Evolutionary conservation across 37 sponge, comb jelly and placozoan genomes (phyloP).

Genomic region (Ephydatia muelleri): DNA sequence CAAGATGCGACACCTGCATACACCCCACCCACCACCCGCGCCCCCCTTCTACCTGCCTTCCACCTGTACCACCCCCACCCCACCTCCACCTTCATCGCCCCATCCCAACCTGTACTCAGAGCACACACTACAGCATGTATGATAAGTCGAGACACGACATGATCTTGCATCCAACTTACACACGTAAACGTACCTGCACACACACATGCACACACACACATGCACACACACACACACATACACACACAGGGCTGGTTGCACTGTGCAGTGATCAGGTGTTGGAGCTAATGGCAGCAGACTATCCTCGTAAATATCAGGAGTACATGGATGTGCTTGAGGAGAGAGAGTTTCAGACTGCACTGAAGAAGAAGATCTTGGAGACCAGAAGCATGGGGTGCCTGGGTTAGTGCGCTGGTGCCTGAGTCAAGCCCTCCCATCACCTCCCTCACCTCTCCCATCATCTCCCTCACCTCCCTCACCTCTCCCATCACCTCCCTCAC

Average conservation of each 20-base stretch:
- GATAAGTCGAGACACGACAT: too few species aligned
- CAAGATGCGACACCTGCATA: not conserved
- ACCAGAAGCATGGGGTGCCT: constrained; percentile 22
- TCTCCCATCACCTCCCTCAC: too few species aligned
- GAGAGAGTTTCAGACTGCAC: constrained; percentile 43
- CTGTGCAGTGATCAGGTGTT: constrained; percentile 46
- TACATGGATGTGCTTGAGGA: constrained; percentile 57
- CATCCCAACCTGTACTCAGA: not conserved
- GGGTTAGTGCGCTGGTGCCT: too few species aligned
- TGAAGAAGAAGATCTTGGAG: constrained; percentile 35
- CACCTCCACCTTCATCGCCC: not conserved
- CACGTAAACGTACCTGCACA: not conserved
- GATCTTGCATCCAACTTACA: not conserved
- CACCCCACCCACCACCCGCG: not conserved
- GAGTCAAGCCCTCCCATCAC: too few species aligned
- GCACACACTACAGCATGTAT: too few species aligned
- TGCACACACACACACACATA: constrained; percentile 30
- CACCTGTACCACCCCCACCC: too few species aligned
- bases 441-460: too few species aligned
- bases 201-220: constrained; percentile 26
- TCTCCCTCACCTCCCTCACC: too few species aligned
- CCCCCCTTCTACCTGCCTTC: too few species aligned
- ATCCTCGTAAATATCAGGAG: constrained; percentile 46
- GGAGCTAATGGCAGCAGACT: constrained; percentile 78
- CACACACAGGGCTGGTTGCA: constrained; percentile 14